Evolutionary conservation across 2,888 invertebrate species (phyloP), one percentile per base, ranked within the genome.

Genomic region (Eilema caniola): DNA sequence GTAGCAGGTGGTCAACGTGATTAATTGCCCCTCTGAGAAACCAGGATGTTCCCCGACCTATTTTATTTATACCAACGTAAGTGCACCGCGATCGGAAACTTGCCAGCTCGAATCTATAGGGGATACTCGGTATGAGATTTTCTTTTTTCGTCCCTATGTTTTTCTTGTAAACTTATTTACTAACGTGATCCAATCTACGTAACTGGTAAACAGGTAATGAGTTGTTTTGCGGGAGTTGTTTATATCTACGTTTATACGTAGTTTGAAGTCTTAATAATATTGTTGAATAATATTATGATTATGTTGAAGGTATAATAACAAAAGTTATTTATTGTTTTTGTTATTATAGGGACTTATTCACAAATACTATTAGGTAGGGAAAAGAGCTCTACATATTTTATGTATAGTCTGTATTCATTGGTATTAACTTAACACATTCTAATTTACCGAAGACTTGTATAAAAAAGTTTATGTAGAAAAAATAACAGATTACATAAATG

Each of bases 1-100:
- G 28, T 86, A 89, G 87, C 93, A 93, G 93, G 93, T 93, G 92
- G 90, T 86, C 83, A 79, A 70, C 71, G 85, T 93, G 93, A 93
- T 93, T 92, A 91, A 93, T 93, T 89, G 90, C 87, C 84, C 86
- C 84, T 81, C 81, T 84, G 90, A 89, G 89, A 83, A 82, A 81
- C 79, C 82, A 69, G 77, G 84, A 86, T 85, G 85, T 85, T 83
- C 83, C 86, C 87, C 84, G 84, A 88, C 87, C 89, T 90, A 89
- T 31, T 90, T 89, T 89, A 88, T 89, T 89, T 89, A 87, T 86
- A 86, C 84, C 69, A 82, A 82, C 83, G 83, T 83, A 86, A 87
- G 85, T 85, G 83, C 81, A 83, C 81, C 81, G 72, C 83, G 82
- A 86, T 86, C 84, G 86, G 79, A 86, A 86, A 85, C 83, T 85